Conservation (phyloP, 2,113 vertebrate genomes). For the Heteronetta atricapilla region DNA sequence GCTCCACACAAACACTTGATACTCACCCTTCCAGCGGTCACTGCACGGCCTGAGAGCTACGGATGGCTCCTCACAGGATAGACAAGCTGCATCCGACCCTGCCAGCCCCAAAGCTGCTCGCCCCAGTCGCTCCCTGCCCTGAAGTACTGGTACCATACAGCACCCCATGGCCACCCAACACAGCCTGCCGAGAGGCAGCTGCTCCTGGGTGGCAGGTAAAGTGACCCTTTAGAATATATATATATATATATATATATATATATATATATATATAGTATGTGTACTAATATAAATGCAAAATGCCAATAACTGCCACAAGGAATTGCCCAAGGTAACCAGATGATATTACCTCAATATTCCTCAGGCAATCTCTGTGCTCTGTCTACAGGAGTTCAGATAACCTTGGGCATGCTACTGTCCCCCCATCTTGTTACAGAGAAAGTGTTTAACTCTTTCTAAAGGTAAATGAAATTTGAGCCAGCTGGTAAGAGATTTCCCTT, state of each 20-base stretch:
- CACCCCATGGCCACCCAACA: not conserved
- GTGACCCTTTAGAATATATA: not conserved
- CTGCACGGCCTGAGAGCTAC: not conserved
- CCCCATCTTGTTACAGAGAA: not conserved
- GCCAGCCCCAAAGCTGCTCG: not conserved
- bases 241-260: too few species aligned
- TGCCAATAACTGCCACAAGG: not conserved
- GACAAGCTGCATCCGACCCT: fast-evolving
- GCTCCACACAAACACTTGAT: not conserved
- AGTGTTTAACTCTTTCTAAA: not conserved
- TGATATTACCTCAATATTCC: not conserved
- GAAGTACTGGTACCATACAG: not conserved
- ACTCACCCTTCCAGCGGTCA: not conserved
- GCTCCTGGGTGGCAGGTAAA: not conserved
- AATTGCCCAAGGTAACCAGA: not conserved
- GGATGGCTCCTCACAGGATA: fast-evolving
- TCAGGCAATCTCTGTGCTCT: not conserved
- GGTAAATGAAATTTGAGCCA: not conserved
- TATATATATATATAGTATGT: too few species aligned
- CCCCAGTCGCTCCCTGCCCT: not conserved
- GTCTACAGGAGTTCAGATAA: not conserved
- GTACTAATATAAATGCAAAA: not conserved
- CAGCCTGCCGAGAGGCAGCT: not conserved
- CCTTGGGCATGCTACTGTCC: fast-evolving
- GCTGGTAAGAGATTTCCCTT: not conserved